Base-by-base conservation (phyloP, 2,888 invertebrate species). In the Drosophila diplacantha region DNA sequence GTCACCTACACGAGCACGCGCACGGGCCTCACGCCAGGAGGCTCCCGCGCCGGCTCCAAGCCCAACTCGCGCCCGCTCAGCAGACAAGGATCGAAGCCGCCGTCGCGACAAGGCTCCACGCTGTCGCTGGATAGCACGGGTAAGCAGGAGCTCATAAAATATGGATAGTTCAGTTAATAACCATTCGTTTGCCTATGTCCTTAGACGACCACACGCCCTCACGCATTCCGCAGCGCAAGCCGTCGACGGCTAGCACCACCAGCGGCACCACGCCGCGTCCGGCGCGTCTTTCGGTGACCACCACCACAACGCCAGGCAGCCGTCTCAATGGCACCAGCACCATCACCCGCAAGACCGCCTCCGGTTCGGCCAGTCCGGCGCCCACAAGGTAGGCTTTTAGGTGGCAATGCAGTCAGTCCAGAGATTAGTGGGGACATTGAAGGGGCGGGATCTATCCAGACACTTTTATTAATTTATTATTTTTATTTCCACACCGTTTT, bases 91-190 rank as follows among this genome's bases (percentile, higher is more conserved):
- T 96, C 96, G 69, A 96, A 97, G 88, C 97, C 97, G 71, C 95
- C 96, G 22, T 97, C 97, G 75, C 92, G 97, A 79, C 96, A 97
- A 85, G 97, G 97, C 73, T 97, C 97, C 44, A 96, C 95, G 85
- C 91, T 96, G 67, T 96, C 96, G 43, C 90, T 96, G 74, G 96
- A 96, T 87, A 95, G 95, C 87, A 95, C 95, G 87, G 95, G 95
- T 95, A 47, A 63, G 63, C 32, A n/a, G 1, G 7, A 44, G 8
- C 8, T 14, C 4, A 5, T 14, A 0, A 7, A 29, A 29, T 3
- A 8, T 14, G 5, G 8, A 18, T 1, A 6, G 14, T 14, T 16
- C 4, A 6, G 3, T 5, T 6, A 7, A 12, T 14, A 16, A 7
- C 5, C 8, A 2, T 26, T 6, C 6, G 41, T 7, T 6, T 18